phyloP scores from a whole-genome alignment of 2,888 invertebrate species.

The Trachelus stipa region DNA sequence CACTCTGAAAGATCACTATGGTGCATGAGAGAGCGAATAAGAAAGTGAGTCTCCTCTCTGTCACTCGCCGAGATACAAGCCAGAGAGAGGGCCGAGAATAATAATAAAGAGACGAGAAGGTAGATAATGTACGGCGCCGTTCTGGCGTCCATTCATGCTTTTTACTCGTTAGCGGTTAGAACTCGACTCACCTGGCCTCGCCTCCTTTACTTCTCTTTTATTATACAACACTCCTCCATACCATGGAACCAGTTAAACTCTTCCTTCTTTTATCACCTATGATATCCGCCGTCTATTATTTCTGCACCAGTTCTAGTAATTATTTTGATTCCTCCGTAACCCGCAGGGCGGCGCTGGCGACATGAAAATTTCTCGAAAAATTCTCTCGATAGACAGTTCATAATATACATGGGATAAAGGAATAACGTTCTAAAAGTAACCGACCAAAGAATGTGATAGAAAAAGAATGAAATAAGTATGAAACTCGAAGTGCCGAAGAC shows the following conservation, averaged over 20 bases:
- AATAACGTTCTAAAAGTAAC: not conserved
- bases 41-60: not conserved
- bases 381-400: not conserved
- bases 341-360: not conserved
- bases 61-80: not conserved
- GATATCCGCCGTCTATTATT: not conserved
- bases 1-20: not conserved
- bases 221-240: not conserved
- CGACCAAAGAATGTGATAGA: not conserved
- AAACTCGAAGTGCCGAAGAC: not conserved
- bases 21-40: conserved; percentile 1
- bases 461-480: not conserved
- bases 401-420: not conserved
- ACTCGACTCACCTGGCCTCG: conserved; percentile 37
- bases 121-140: conserved; percentile 57
- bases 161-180: conserved; percentile 58
- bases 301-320: not conserved
- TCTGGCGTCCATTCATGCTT: conserved; percentile 62
- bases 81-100: conserved; percentile 29
- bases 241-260: conserved; percentile 5
- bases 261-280: conserved; percentile 4
- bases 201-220: conserved; percentile 15
- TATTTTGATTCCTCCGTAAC: not conserved
- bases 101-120: conserved; percentile 46
- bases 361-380: not conserved